These are phyloP conservation scores for Paramormyrops kingsleyae DNA, from an alignment of 2,113 vertebrate species.

Conservation along the genomic window DNA sequence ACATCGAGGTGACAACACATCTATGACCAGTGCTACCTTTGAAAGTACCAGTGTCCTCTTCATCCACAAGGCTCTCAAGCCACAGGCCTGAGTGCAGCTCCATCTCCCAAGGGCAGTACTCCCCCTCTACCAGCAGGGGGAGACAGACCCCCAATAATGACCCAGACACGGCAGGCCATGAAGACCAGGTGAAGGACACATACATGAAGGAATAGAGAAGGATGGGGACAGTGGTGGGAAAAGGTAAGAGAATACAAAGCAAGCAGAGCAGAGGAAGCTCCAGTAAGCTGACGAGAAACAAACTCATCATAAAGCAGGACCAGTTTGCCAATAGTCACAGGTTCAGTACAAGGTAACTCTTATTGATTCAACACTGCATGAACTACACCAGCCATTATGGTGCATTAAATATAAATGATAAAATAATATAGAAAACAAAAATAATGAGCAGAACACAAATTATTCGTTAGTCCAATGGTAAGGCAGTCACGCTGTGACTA, in stretches of 20 bases:
- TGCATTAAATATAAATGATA: not conserved
- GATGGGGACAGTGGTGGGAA: not conserved
- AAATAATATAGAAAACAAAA: not conserved
- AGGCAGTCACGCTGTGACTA: not conserved
- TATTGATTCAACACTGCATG: not conserved
- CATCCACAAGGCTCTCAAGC: slow-evolving; percentile 75
- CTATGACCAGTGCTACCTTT: slow-evolving; percentile 77
- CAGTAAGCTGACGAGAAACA: not conserved
- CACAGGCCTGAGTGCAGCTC: slow-evolving; percentile 83
- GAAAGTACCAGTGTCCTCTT: slow-evolving; percentile 82
- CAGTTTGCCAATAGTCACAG: not conserved
- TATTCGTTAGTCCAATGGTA: not conserved
- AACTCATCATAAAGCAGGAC: not conserved
- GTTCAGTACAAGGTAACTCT: not conserved
- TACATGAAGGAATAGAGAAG: slow-evolving; percentile 12
- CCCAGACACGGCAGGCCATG: slow-evolving; percentile 35
- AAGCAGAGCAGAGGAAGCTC: not conserved
- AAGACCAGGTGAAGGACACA: slow-evolving; percentile 35
- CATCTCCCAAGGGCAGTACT: slow-evolving; percentile 86
- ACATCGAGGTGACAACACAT: slow-evolving; percentile 43
- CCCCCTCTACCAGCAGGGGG: slow-evolving; percentile 85
- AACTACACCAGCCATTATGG: not conserved
- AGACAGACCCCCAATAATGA: slow-evolving; percentile 58
- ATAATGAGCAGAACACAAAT: not conserved
- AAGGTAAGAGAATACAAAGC: not conserved